Evolutionary conservation across 53 echinoderm and acorn worm genomes (phyloP).

Genomic region (Zoroaster sp.): DNA sequence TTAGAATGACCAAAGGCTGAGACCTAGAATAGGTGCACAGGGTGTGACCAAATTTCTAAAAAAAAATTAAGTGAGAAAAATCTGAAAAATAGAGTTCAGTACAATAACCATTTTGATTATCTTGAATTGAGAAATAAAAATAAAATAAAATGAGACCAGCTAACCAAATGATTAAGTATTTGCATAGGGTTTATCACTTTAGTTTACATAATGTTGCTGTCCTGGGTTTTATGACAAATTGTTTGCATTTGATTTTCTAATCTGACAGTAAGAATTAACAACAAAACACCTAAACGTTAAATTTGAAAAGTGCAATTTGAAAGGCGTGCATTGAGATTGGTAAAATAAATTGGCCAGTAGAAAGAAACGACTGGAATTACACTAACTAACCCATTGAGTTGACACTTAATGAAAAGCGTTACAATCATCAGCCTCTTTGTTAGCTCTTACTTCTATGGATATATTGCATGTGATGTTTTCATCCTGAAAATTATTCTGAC

Average conservation of each 20-base stretch:
- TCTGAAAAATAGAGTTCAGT: too few species aligned
- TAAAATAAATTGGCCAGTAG: background rate
- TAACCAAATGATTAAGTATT: too few species aligned
- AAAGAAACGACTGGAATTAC: background rate
- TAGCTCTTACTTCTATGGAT: background rate
- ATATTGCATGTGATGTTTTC: too few species aligned
- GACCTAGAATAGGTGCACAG: too few species aligned
- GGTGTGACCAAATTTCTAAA: too few species aligned
- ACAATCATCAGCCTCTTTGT: background rate
- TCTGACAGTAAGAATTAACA: background rate
- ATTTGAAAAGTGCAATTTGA: slow-evolving; percentile 22
- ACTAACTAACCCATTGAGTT: background rate
- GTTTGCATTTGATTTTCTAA: background rate
- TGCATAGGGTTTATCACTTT: too few species aligned
- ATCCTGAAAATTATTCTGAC: too few species aligned
- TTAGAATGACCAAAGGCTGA: too few species aligned
- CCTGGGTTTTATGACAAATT: background rate
- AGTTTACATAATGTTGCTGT: too few species aligned
- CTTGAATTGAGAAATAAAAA: background rate
- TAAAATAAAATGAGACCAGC: background rate
- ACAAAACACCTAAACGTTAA: background rate
- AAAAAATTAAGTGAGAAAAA: too few species aligned
- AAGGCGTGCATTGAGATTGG: slow-evolving; percentile 26
- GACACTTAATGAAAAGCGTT: background rate
- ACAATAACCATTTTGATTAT: too few species aligned